These are phyloP conservation scores for Channa maculata DNA, from an alignment of 2,113 vertebrate genomes.

Conservation along the genomic window DNA sequence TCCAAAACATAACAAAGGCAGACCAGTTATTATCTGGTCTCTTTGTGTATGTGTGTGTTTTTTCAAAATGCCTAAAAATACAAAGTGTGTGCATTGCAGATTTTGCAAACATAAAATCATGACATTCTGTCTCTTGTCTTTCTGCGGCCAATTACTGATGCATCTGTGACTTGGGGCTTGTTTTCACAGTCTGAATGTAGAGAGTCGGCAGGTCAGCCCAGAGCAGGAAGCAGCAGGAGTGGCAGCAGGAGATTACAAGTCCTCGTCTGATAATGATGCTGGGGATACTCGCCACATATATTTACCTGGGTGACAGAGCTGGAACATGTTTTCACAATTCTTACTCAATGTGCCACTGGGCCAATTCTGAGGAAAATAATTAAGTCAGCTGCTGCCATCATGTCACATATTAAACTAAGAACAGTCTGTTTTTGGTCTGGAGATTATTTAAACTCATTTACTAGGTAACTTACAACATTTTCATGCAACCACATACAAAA, in stretches of 20 bases:
- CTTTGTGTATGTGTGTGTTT: background rate
- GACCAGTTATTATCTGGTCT: slow-evolving; percentile 42
- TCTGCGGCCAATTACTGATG: slow-evolving; percentile 3
- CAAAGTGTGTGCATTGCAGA: background rate
- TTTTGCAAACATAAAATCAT: background rate
- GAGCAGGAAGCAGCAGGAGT: slow-evolving; percentile 42
- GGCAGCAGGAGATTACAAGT: slow-evolving; percentile 30
- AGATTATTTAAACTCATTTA: background rate
- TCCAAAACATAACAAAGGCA: slow-evolving; percentile 55
- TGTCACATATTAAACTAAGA: background rate
- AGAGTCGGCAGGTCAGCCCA: slow-evolving; percentile 27
- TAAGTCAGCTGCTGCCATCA: background rate
- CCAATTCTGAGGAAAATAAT: slow-evolving; percentile 33
- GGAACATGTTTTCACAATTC: slow-evolving; percentile 29
- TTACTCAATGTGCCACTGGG: slow-evolving; percentile 27
- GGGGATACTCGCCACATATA: slow-evolving; percentile 24
- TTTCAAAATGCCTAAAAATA: slow-evolving; percentile 28
- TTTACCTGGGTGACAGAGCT: slow-evolving; percentile 36
- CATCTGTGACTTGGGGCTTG: slow-evolving; percentile 34
- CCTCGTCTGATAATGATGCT: slow-evolving; percentile 21
- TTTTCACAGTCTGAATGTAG: slow-evolving; percentile 34
- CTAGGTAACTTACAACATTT: no score
- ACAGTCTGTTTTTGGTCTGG: no score
- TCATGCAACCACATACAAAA: background rate
- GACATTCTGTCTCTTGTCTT: background rate